A percentile compares a stretch with the other conserved stretches of the same genome.
phyloP scores from a whole-genome alignment of 2,113 vertebrate genomes.

The Gymnogyps californianus region DNA sequence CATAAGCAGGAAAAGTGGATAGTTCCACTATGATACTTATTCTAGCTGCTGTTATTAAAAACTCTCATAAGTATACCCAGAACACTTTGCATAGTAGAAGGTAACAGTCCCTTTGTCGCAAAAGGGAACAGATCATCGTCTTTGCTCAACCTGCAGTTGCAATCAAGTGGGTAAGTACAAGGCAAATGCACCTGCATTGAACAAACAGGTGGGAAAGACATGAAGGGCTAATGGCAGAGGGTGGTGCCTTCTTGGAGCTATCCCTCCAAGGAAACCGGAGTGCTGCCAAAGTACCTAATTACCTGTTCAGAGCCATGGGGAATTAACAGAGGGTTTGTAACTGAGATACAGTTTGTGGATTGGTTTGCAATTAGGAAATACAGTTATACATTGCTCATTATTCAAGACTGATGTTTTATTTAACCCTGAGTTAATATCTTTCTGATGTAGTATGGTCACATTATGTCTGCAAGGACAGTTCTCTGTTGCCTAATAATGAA shows the following conservation, averaged over 20 bases:
- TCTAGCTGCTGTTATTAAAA: slow-evolving; percentile 24
- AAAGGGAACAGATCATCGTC: slow-evolving; percentile 1
- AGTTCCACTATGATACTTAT: not conserved
- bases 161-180: not conserved
- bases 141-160: not conserved
- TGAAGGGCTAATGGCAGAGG: not conserved
- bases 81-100: slow-evolving; percentile 24
- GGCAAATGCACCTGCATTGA: not conserved
- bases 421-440: not conserved
- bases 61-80: not conserved
- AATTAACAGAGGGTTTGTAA: not conserved
- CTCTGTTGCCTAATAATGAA: not conserved
- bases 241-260: not conserved
- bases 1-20: slow-evolving; percentile 29
- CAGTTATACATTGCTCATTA: not conserved
- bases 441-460: not conserved
- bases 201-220: not conserved
- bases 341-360: not conserved
- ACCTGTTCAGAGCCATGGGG: not conserved
- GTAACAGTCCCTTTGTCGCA: slow-evolving; percentile 19
- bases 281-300: not conserved
- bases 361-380: not conserved
- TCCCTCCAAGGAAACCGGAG: not conserved
- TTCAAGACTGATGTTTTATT: not conserved
- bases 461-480: not conserved